phyloP scores from a whole-genome alignment of 2,113 vertebrate genomes.

The Bubo scandiacus region DNA sequence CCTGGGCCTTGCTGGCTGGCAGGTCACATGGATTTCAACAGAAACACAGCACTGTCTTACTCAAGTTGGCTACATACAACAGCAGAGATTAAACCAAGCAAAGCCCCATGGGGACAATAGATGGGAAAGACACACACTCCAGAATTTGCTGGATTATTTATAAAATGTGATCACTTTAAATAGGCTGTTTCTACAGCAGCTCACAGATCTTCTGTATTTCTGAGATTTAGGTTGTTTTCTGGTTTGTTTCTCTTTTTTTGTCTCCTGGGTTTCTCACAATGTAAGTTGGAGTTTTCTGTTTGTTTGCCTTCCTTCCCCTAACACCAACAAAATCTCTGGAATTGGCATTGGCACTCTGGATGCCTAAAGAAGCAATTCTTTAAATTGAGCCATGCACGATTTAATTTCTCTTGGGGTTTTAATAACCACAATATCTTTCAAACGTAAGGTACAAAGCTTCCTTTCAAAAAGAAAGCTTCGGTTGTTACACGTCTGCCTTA shows the following conservation, averaged over 20 bases:
- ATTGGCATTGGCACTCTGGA: background rate
- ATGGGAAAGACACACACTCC: background rate
- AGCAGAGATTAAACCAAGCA: background rate
- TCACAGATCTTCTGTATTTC: background rate
- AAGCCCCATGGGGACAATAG: background rate
- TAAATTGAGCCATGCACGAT: background rate
- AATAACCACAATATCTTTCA: background rate
- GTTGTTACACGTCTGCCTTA: background rate
- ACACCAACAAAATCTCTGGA: slow-evolving; percentile 6
- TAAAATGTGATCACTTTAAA: slow-evolving; percentile 42
- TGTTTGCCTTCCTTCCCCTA: background rate
- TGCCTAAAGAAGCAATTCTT: slow-evolving; percentile 32
- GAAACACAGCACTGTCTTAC: background rate
- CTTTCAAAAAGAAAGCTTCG: background rate
- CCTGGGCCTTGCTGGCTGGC: background rate
- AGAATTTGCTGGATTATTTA: slow-evolving; percentile 33
- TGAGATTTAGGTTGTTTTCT: background rate
- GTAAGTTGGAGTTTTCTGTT: background rate
- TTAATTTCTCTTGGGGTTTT: slow-evolving; percentile 41
- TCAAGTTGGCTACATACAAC: background rate
- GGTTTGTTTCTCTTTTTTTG: background rate
- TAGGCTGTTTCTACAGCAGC: slow-evolving; percentile 14
- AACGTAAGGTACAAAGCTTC: background rate
- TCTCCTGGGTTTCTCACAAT: background rate
- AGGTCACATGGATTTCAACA: background rate